A percentile compares a stretch with the other conserved stretches of the same genome.
Evolutionary conservation across 2,888 invertebrate genomes (phyloP).

Genomic region (Vesta saturnalis): DNA sequence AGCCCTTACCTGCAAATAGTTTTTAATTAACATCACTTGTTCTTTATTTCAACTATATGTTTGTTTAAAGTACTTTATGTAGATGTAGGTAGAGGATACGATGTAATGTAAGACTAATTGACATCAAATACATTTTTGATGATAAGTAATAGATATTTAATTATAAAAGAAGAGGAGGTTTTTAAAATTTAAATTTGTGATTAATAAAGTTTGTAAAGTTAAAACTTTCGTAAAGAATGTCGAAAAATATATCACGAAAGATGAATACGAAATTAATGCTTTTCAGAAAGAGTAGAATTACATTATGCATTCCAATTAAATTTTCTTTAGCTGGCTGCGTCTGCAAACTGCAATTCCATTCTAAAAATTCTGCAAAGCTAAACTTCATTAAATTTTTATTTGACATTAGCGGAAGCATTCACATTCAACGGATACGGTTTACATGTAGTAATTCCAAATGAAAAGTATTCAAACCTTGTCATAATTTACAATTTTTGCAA

Average conservation of each 20-base stretch:
- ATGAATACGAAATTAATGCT: slow-evolving; percentile 11
- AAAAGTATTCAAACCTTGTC: too few relatives aligned
- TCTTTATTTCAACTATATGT: too few relatives aligned
- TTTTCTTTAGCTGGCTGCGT: slow-evolving; percentile 5
- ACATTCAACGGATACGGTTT: neutral
- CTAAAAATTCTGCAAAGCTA: slow-evolving; percentile 17
- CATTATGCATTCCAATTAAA: slow-evolving; percentile 23
- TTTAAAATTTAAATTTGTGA: slow-evolving; percentile 4
- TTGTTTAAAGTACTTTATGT: too few relatives aligned
- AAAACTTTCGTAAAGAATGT: slow-evolving; percentile 11
- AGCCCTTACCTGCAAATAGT: too few relatives aligned
- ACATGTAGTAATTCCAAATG: neutral
- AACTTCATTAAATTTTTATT: slow-evolving; percentile 22
- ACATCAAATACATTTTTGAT: neutral
- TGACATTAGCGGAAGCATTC: neutral
- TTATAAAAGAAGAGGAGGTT: neutral
- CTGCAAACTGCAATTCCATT: slow-evolving; percentile 23
- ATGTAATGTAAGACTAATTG: neutral
- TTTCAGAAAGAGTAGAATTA: slow-evolving; percentile 13
- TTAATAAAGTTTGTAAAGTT: slow-evolving; percentile 10
- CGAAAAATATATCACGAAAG: slow-evolving; percentile 11
- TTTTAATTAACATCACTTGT: too few relatives aligned
- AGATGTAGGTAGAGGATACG: too few relatives aligned
- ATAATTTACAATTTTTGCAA: neutral
- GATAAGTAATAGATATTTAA: neutral